These are phyloP conservation scores for Oncopeltus fasciatus DNA, from an alignment of 1,140 invertebrate genomes.

Conservation along the genomic window DNA sequence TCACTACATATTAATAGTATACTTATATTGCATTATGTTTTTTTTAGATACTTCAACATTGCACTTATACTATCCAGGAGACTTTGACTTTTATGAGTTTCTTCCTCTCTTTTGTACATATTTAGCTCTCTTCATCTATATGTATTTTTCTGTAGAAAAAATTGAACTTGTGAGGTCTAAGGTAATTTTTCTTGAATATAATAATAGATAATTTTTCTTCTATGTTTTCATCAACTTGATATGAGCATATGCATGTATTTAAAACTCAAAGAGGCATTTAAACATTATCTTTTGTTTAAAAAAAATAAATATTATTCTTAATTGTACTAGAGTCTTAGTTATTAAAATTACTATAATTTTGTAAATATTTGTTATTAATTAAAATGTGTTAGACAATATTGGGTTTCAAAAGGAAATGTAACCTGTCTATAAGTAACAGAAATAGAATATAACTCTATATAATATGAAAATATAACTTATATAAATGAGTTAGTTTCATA, in stretches of 20 bases:
- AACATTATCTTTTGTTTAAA: too few relatives aligned
- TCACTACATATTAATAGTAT: background rate
- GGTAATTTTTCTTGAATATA: constrained; percentile 23
- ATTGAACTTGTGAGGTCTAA: constrained; percentile 88
- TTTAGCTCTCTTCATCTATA: constrained; percentile 71
- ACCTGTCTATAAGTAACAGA: too few relatives aligned
- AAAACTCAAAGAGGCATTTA: too few relatives aligned
- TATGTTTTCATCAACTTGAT: constrained; percentile 70
- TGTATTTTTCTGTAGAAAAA: constrained; percentile 89
- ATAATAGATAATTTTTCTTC: constrained; percentile 5
- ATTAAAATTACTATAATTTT: too few relatives aligned
- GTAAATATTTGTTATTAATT: too few relatives aligned
- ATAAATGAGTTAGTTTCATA: too few relatives aligned
- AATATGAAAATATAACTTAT: too few relatives aligned
- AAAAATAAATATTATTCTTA: too few relatives aligned
- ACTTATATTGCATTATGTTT: background rate
- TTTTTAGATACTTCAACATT: constrained; percentile 26
- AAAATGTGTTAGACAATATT: too few relatives aligned
- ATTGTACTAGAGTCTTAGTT: too few relatives aligned
- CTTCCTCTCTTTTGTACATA: constrained; percentile 73
- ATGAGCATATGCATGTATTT: constrained; percentile 76
- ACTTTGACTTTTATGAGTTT: constrained; percentile 75
- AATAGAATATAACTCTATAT: too few relatives aligned
- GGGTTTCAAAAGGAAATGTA: too few relatives aligned
- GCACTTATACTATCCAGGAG: constrained; percentile 72